phyloP scores from a whole-genome alignment of 2,797 vertebrate genomes.

The Poliocrania exsul region DNA sequence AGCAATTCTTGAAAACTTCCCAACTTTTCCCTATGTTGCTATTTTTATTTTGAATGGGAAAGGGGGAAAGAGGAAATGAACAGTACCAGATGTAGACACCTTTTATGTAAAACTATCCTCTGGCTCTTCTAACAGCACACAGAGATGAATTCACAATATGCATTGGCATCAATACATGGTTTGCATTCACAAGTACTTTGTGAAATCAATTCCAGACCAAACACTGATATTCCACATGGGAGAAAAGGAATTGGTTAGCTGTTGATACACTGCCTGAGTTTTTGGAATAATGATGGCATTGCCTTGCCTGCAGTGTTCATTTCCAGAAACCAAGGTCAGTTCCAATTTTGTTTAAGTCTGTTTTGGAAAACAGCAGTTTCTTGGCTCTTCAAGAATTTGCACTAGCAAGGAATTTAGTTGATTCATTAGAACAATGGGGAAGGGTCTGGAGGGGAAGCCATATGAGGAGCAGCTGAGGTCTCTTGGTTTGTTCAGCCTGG shows the following conservation, averaged over 20 bases:
- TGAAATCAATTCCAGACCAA: conserved; percentile 15
- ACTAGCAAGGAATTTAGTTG: not conserved
- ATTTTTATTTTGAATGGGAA: conserved; percentile 16
- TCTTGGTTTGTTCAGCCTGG: not conserved
- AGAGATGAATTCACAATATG: not conserved
- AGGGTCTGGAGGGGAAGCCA: not conserved
- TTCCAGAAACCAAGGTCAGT: not conserved
- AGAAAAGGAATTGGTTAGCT: not conserved
- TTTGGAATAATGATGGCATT: not conserved
- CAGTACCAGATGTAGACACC: conserved; percentile 23
- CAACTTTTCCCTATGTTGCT: not conserved
- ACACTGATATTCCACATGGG: not conserved
- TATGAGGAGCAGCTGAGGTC: not conserved
- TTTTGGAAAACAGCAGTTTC: not conserved
- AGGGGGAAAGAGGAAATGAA: not conserved
- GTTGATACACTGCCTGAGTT: not conserved
- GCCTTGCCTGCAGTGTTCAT: not conserved
- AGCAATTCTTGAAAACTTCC: conserved; percentile 9
- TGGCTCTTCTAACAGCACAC: not conserved
- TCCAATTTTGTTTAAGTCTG: not conserved
- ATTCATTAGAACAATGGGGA: not conserved
- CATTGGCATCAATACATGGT: not conserved
- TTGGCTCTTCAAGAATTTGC: not conserved
- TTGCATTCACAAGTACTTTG: not conserved
- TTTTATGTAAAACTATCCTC: conserved; percentile 2